Conservation (phyloP, 2,797 vertebrate species). For the Anniella stebbinsi region DNA sequence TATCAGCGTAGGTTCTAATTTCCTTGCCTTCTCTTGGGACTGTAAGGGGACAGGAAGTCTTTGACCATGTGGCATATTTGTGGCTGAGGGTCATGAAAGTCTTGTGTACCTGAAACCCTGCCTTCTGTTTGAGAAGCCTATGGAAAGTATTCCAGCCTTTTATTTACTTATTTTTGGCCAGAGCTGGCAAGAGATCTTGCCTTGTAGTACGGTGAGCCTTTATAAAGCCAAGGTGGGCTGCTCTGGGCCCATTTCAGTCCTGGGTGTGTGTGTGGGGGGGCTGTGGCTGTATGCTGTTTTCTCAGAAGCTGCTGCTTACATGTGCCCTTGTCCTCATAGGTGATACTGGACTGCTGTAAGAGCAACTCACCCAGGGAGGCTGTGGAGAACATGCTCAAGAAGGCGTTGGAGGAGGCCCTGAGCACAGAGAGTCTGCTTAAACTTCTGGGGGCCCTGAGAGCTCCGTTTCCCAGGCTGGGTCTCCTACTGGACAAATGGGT, state of each 20-base stretch:
- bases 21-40: no score
- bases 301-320: constrained; percentile 37
- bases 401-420: constrained; percentile 77
- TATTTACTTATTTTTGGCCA: background rate
- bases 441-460: constrained; percentile 79
- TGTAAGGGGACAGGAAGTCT: background rate
- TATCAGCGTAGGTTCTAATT: no score
- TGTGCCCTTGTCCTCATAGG: constrained; percentile 75
- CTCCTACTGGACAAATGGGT: constrained; percentile 75
- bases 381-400: constrained; percentile 77
- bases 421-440: constrained; percentile 78
- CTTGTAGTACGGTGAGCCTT: background rate
- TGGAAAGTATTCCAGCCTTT: background rate
- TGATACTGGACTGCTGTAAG: constrained; percentile 83
- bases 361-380: constrained; percentile 73
- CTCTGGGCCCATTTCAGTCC: constrained; percentile 13
- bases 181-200: background rate
- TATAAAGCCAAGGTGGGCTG: background rate
- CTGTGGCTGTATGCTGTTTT: background rate
- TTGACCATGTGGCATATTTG: background rate
- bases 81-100: background rate
- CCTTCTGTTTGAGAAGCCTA: background rate
- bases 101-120: background rate
- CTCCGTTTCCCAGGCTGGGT: constrained; percentile 73
- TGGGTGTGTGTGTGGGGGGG: background rate